Conservation (phyloP, 2,888 invertebrate genomes). For the Eubasilissa splendida region DNA sequence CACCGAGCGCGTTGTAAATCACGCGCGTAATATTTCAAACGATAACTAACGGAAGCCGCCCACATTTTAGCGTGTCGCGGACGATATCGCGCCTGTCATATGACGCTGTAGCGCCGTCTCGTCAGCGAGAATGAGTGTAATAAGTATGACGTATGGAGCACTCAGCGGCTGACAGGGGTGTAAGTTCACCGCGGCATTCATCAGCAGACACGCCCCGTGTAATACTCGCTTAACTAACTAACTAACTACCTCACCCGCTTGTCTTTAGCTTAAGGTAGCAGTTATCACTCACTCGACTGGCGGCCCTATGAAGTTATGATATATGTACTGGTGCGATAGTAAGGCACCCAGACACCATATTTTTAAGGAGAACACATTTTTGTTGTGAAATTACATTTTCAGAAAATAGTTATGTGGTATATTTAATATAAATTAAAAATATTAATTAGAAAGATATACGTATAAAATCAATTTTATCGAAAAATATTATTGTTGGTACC, state of each 20-base stretch:
- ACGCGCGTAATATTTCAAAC: constrained; percentile 40
- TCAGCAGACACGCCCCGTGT: constrained; percentile 34
- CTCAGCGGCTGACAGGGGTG: background rate
- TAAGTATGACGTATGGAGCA: constrained; percentile 10
- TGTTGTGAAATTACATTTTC: too few relatives aligned
- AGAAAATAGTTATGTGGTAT: too few relatives aligned
- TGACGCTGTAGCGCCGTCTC: background rate
- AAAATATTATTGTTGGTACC: too few relatives aligned
- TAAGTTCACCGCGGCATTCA: constrained; percentile 12
- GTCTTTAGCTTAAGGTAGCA: constrained; percentile 24
- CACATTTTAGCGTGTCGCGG: constrained; percentile 14
- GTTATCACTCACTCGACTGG: constrained; percentile 38
- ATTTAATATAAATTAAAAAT: too few relatives aligned
- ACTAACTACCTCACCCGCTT: constrained; percentile 25
- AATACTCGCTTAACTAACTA: constrained; percentile 31
- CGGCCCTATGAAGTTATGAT: constrained; percentile 37
- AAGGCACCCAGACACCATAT: constrained; percentile 12
- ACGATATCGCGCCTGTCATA: constrained; percentile 27
- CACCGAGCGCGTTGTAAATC: constrained; percentile 30
- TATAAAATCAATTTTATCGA: too few relatives aligned
- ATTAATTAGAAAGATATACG: too few relatives aligned
- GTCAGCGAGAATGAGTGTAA: background rate
- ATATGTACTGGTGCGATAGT: constrained; percentile 17
- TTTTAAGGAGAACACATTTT: too few relatives aligned
- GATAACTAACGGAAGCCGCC: constrained; percentile 45